A percentile compares a stretch with the other conserved stretches of the same genome.
Evolutionary conservation across 2,888 invertebrate species (phyloP).

Genomic region (Argyresthia albistria): DNA sequence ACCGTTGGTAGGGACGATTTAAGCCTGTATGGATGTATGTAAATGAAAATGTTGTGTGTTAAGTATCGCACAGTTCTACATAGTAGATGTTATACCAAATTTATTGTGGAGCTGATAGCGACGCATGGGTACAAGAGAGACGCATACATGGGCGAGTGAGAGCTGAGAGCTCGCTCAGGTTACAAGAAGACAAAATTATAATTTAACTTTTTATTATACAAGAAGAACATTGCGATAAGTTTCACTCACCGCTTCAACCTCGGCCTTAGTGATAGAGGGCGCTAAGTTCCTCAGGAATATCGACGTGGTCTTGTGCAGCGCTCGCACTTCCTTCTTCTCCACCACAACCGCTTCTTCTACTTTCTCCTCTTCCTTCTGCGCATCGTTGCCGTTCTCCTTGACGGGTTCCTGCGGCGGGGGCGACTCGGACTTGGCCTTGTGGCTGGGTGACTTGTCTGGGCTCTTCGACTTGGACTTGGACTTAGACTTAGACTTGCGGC

Average conservation of each 20-base stretch:
- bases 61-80: too few relatives aligned
- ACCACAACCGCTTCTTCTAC: conserved; percentile 58
- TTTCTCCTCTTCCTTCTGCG: conserved; percentile 56
- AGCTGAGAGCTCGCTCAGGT: too few relatives aligned
- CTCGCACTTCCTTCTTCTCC: conserved; percentile 72
- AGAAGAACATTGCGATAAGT: too few relatives aligned
- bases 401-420: conserved; percentile 37
- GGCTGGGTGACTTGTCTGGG: conserved; percentile 49
- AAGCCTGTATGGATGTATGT: too few relatives aligned
- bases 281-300: conserved; percentile 97
- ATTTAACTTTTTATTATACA: too few relatives aligned
- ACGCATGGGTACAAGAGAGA: too few relatives aligned
- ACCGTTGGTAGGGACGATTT: too few relatives aligned
- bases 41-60: too few relatives aligned
- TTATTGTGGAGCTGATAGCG: too few relatives aligned
- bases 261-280: conserved; percentile 95
- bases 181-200: too few relatives aligned
- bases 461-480: conserved; percentile 49
- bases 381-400: conserved; percentile 34
- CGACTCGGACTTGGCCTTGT: conserved; percentile 41
- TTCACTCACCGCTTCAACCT: conserved; percentile 89
- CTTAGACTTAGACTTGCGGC: conserved; percentile 40
- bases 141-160: too few relatives aligned
- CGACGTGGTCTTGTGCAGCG: conserved; percentile 95
- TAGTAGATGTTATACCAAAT: too few relatives aligned